These are phyloP conservation scores for Empidonax traillii DNA, from an alignment of 2,113 vertebrate genomes.

Conservation along the genomic window DNA sequence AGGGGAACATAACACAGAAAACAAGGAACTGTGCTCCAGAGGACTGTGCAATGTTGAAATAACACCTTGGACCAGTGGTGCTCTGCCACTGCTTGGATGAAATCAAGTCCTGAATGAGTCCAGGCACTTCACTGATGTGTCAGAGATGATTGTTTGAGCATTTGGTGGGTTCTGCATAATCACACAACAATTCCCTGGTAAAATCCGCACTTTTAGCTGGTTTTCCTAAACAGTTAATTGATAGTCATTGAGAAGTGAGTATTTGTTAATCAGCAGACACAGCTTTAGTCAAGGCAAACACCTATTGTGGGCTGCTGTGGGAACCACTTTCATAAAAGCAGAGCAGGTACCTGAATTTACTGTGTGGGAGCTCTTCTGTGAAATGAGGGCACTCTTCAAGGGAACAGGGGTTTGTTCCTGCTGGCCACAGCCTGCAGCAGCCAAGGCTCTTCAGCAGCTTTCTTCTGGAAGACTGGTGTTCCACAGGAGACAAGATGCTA, in stretches of 20 bases:
- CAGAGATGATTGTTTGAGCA: neutral
- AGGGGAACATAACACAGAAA: neutral
- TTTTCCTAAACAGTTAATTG: neutral
- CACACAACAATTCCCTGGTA: neutral
- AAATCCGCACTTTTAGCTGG: neutral
- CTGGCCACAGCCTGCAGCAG: neutral
- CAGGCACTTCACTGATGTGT: neutral
- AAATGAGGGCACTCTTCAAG: neutral
- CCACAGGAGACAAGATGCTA: neutral
- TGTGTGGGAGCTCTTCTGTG: neutral
- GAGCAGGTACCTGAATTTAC: neutral
- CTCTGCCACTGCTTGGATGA: neutral
- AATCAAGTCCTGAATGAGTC: neutral
- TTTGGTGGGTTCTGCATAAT: neutral
- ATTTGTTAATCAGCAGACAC: neutral
- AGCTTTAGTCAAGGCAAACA: neutral
- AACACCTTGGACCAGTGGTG: neutral
- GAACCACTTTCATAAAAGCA: neutral
- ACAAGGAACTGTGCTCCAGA: neutral
- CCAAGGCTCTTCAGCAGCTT: neutral
- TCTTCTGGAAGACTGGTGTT: neutral
- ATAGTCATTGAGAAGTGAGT: neutral
- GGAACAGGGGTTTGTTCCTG: neutral
- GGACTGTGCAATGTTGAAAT: neutral
- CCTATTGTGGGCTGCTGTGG: neutral